Evolutionary conservation across 2,888 invertebrate genomes (phyloP), one percentile per base, ranked within the genome.

Genomic region (Nomada ruficornis): DNA sequence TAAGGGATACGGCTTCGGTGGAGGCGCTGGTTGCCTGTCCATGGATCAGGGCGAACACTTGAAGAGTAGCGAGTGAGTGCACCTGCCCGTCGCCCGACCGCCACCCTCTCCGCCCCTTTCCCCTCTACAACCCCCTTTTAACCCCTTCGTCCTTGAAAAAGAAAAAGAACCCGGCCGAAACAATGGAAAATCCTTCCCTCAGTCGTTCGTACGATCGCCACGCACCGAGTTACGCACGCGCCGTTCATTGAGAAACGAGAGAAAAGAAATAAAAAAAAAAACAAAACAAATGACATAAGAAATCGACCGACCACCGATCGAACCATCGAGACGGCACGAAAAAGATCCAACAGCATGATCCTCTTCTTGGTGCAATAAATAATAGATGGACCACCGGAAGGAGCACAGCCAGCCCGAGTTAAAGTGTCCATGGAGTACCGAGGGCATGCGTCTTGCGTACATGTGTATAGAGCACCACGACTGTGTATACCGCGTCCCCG

Each of bases 1-100:
- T 91, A 99, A 98, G 95, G 98, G 98, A 91, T 98, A 99, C 95
- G 99, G 99, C 92, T 99, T 99, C 94, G 99, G 99, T 91, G 98
- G 98, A 93, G 99, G 99, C 92, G 99, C 99, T 93, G 99, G 99
- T 89, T 97, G 98, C 94, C 96, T 99, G 93, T 98, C 98, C 94
- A 99, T 98, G 98, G 99, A 99, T 96, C 95, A 96, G 94, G 99
- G 98, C 90, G 96, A 97, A 87, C 98, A 98, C 94, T 96, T 99
- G 96, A 97, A 94, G 95, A 95, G 94, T 95, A 94, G 93, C 93
- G 95, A 96, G 97, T 98, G 96, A 97, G 97, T 96, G 94, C 92
- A 91, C 94, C 94, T 87, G 89, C 89, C 36, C 89, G 89, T 89
- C 90, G 86, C 86, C 84, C 82, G 69, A 76, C 80, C 78, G 68